A percentile compares a stretch with the other conserved stretches of the same genome.
Conservation (phyloP, 2,113 vertebrate genomes). For the Gymnarchus niloticus region DNA sequence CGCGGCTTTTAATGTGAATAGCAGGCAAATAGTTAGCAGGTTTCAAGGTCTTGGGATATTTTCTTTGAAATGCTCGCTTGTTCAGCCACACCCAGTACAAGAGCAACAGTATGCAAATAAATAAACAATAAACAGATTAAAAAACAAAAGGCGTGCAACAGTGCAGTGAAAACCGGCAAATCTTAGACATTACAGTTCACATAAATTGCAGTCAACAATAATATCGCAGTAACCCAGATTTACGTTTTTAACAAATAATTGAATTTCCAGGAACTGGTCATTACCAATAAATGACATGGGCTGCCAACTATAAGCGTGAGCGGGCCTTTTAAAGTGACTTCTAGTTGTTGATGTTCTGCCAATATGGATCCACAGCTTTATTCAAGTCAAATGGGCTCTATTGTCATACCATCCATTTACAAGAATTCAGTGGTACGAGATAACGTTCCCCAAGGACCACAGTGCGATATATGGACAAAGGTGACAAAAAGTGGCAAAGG, state of each 20-base stretch:
- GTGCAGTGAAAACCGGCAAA: not conserved
- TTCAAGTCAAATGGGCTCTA: too few species aligned
- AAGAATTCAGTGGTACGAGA: too few species aligned
- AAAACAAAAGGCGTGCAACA: too few species aligned
- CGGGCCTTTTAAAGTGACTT: not conserved
- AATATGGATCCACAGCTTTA: not conserved
- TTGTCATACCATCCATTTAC: too few species aligned
- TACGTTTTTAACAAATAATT: not conserved
- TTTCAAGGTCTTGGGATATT: too few species aligned
- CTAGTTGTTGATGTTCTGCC: not conserved
- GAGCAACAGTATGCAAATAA: not conserved
- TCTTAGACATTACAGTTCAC: not conserved
- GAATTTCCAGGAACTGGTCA: not conserved
- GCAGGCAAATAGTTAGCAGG: not conserved
- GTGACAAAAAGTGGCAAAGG: too few species aligned
- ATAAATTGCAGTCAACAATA: not conserved
- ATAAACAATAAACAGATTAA: not conserved
- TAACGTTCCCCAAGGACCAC: too few species aligned
- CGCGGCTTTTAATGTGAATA: not conserved
- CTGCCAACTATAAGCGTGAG: not conserved
- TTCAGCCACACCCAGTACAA: not conserved
- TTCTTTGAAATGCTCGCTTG: not conserved
- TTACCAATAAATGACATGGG: not conserved
- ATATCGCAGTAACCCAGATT: not conserved
- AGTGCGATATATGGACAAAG: too few species aligned